Evolutionary conservation across 2,797 vertebrate species (phyloP), one percentile per base, ranked within the genome.

Genomic region (Lepus oiostolus): DNA sequence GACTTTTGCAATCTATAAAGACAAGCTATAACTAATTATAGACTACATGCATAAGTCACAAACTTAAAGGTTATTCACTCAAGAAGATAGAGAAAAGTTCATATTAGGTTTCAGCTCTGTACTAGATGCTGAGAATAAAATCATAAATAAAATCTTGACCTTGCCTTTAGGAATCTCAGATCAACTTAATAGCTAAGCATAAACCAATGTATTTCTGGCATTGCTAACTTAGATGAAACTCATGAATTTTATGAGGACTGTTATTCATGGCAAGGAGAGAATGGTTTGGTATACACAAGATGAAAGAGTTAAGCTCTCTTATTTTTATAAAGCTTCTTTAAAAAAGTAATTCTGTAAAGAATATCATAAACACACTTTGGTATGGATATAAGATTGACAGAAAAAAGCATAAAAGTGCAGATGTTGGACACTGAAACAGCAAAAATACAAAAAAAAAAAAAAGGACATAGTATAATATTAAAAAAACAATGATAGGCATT

Each of bases 11-110:
- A 67, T 35, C 7, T 85, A 35, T 58, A 74, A 50, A 93, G 67
- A 87, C 14, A 93, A 17, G 19, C 70, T 95, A 70, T 91, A 92
- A 91, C 75, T 93, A 74, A 91, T 93, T 85, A 67, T 85, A 86
- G 58, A 85, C 71, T 84, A 81, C 72, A 91, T 21, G 8, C 42
- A 94, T 75, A 32, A 89, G 87, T 91, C 88, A 47, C n/a, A 24
- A 83, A 85, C 54, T 72, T 80, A 72, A 86, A 72, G 28, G 67
- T 72, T 77, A 68, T 50, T 89, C 32, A 62, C 89, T 93, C 35
- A 87, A 90, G 65, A 93, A 87, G 19, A 58, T 58, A 91, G n/a
- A 84, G 32, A 77, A 92, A 6, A 76, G 81, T 86, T 90, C 5
- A n/a, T 88, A 42, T 26, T 75, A 94, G 32, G 30, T 47, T 7